A percentile compares a stretch with the other conserved stretches of the same genome.
These are phyloP conservation scores for Suillia variegata DNA, from an alignment of 2,888 invertebrate genomes.

Conservation along the genomic window DNA sequence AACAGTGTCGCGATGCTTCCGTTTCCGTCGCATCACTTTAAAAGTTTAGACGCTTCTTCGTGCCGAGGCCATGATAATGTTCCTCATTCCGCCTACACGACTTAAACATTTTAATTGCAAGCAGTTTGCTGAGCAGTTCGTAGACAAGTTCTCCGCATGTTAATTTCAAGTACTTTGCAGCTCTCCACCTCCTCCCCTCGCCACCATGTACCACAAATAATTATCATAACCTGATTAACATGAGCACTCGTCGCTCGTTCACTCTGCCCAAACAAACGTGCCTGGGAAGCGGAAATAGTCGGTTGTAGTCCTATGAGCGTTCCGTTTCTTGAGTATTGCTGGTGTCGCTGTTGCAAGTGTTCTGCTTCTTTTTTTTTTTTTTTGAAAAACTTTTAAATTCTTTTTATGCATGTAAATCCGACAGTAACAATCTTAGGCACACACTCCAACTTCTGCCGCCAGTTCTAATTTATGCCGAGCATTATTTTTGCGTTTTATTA, in stretches of 20 bases:
- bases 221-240: slow-evolving; percentile 62
- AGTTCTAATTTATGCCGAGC: slow-evolving; percentile 33
- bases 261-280: slow-evolving; percentile 21
- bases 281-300: slow-evolving; percentile 37
- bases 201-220: slow-evolving; percentile 61
- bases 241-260: slow-evolving; percentile 44
- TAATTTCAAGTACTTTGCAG: slow-evolving; percentile 19
- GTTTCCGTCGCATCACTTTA: slow-evolving; percentile 37
- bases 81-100: slow-evolving; percentile 28
- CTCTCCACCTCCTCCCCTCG: no score
- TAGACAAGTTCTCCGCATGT: slow-evolving; percentile 20
- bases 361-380: slow-evolving; percentile 8
- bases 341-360: slow-evolving; percentile 6
- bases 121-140: slow-evolving; percentile 14
- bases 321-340: no score
- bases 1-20: slow-evolving; percentile 5
- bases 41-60: slow-evolving; percentile 45
- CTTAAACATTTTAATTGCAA: slow-evolving; percentile 50
- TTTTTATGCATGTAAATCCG: slow-evolving; percentile 55
- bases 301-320: no score
- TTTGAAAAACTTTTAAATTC: slow-evolving; percentile 49
- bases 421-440: slow-evolving; percentile 37
- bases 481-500: slow-evolving; percentile 7
- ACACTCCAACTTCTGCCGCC: slow-evolving; percentile 23
- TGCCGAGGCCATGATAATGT: background rate